A percentile compares a stretch with the other conserved stretches of the same genome.
Evolutionary conservation across 2,797 vertebrate species (phyloP).

Genomic region (Sphaeramia orbicularis): DNA sequence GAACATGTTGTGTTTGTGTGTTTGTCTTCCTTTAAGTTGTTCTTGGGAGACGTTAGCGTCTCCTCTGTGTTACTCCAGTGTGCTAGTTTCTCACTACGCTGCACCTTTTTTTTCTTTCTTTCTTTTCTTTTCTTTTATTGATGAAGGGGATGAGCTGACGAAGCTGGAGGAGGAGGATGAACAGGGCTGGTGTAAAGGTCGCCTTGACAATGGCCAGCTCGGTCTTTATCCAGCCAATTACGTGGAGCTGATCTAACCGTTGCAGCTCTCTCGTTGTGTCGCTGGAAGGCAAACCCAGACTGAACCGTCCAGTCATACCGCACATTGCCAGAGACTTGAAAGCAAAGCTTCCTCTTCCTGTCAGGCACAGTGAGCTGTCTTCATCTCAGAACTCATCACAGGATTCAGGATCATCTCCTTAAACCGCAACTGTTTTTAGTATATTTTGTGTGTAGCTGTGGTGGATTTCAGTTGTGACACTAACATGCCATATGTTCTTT

Average conservation of each 20-base stretch:
- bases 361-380: slow-evolving; percentile 64
- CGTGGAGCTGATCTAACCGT: slow-evolving; percentile 90
- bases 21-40: too few relatives aligned
- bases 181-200: slow-evolving; percentile 98
- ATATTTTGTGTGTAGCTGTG: slow-evolving; percentile 66
- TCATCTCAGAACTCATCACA: slow-evolving; percentile 53
- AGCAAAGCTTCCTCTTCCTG: slow-evolving; percentile 68
- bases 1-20: too few relatives aligned
- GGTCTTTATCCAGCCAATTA: slow-evolving; percentile 98
- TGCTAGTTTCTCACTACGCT: slow-evolving; percentile 3
- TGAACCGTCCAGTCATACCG: slow-evolving; percentile 88
- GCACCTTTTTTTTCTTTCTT: background rate
- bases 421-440: slow-evolving; percentile 49
- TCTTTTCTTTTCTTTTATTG: slow-evolving; percentile 22
- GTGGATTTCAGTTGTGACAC: slow-evolving; percentile 64
- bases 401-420: slow-evolving; percentile 45
- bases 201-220: slow-evolving; percentile 92
- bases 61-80: background rate
- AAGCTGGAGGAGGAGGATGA: slow-evolving; percentile 98
- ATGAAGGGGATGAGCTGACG: slow-evolving; percentile 92
- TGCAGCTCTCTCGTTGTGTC: slow-evolving; percentile 47
- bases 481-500: slow-evolving; percentile 69
- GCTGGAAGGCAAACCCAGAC: slow-evolving; percentile 82
- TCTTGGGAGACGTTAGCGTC: background rate
- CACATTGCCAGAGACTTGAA: slow-evolving; percentile 79